Conservation (phyloP, 2,797 vertebrate species). For the Mionectes olivaceus region DNA sequence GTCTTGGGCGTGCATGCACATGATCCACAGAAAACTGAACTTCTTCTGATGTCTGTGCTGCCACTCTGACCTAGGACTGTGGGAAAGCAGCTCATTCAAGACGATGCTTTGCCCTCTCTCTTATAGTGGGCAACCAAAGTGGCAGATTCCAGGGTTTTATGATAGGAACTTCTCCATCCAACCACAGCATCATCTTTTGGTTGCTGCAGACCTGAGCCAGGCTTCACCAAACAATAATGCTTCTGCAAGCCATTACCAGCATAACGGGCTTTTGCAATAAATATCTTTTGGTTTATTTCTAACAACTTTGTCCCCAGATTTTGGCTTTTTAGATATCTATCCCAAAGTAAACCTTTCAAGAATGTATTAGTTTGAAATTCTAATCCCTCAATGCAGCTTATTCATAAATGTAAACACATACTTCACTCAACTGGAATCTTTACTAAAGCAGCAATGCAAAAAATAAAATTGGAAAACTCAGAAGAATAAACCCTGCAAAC, state of each 20-base stretch:
- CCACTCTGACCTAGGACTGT: neutral
- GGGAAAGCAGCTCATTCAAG: neutral
- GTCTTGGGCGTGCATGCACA: rapidly evolving
- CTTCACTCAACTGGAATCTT: neutral
- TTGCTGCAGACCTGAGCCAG: neutral
- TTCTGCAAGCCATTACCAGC: neutral
- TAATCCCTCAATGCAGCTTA: neutral
- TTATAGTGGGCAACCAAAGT: neutral
- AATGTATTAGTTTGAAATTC: neutral
- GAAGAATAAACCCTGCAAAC: neutral
- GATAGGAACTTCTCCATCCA: neutral
- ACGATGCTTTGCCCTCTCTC: neutral
- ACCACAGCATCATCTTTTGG: neutral
- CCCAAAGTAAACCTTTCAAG: neutral
- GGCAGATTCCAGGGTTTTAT: neutral
- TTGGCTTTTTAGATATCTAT: neutral
- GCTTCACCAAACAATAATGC: neutral
- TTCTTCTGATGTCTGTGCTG: neutral
- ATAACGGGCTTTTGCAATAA: neutral
- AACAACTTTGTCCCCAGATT: neutral
- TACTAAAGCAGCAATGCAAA: neutral
- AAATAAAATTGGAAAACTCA: neutral
- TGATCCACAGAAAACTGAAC: neutral
- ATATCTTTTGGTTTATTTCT: neutral
- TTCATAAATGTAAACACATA: neutral